Percentiles rank a stretch among this genome's conserved stretches.
Evolutionary conservation across 1,140 invertebrate species (phyloP).

Genomic region (Caenorhabditis brenneri): DNA sequence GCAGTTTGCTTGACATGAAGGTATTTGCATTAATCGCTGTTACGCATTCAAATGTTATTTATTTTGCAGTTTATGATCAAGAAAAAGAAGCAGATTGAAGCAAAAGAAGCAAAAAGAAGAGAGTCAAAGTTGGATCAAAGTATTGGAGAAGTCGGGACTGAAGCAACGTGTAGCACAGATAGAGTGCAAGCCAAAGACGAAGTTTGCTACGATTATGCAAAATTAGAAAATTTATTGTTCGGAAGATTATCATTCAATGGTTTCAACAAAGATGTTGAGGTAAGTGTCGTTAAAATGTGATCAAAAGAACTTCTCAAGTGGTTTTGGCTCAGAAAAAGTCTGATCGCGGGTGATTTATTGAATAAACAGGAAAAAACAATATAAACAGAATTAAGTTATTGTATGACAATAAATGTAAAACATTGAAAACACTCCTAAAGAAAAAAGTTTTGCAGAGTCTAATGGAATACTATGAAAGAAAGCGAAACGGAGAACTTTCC

Average conservation of each 20-base stretch:
- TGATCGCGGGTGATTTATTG: too few relatives aligned
- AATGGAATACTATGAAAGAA: slow-evolving; percentile 25
- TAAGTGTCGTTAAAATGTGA: too few relatives aligned
- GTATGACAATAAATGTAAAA: too few relatives aligned
- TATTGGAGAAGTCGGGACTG: neutral
- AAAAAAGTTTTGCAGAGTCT: slow-evolving; percentile 5
- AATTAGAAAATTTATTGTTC: slow-evolving; percentile 1
- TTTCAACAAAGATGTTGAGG: slow-evolving; percentile 16
- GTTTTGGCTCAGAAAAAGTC: too few relatives aligned
- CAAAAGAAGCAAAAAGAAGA: neutral
- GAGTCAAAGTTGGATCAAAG: neutral
- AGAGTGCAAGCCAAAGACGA: neutral
- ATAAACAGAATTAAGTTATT: neutral
- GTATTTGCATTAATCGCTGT: too few relatives aligned
- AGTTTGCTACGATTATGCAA: neutral
- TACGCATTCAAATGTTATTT: too few relatives aligned
- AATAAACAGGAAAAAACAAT: neutral
- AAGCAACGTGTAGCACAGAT: neutral
- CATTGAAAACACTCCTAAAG: too few relatives aligned
- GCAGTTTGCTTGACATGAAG: slow-evolving; percentile 19
- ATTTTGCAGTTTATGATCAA: slow-evolving; percentile 29
- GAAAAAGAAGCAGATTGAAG: slow-evolving; percentile 20
- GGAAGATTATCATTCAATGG: neutral
- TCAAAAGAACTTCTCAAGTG: too few relatives aligned
- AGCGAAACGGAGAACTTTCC: neutral